Evolutionary conservation across 1,140 invertebrate species (phyloP), one percentile per base, ranked within the genome.

Genomic region (Eurosta solidaginis): DNA sequence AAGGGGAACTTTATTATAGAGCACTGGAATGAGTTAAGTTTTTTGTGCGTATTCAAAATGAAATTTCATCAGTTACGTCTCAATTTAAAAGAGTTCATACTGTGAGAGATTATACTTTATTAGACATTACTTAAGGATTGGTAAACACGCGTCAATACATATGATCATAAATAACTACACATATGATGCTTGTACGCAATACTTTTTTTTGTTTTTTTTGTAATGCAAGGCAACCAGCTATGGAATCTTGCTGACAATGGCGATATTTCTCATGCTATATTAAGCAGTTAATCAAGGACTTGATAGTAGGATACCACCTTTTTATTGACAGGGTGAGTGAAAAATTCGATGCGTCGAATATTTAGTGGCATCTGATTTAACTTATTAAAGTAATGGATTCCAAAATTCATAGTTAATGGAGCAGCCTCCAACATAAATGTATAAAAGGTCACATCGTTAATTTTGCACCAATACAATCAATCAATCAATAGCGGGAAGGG

Each of bases 31-130:
- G 33, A 68, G 27, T 10, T 17, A 17, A 42, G 36, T 20, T 42
- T 27, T 20, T 40, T 68, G 33, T 68, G 59, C 27, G 59, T 68
- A 68, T 68, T 68, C 40, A 40, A 68, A 68, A 68, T 68, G 59
- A 68, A 68, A 68, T 68, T 68, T 40, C 22, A 40, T 29, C 59
- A 20, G 59, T 40, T 68, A 40, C 59, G 33, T 29, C 36, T 22
- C 33, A 33, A 59, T 68, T 68, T 40, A 20, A n/a, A 0, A 68
- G 59, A 68, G 33, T 12, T 36, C n/a, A 68, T 40, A 68, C 33
- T 17, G 5, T 49, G n/a, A n/a, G n/a, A n/a, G n/a, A n/a, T n/a
- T n/a, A n/a, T n/a, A n/a, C n/a, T n/a, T n/a, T n/a, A n/a, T n/a
- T n/a, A n/a, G n/a, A n/a, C n/a, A n/a, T n/a, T n/a, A n/a, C 45